These are phyloP conservation scores for Potorous gilbertii DNA, from an alignment of 2,797 vertebrate genomes.

Conservation along the genomic window DNA sequence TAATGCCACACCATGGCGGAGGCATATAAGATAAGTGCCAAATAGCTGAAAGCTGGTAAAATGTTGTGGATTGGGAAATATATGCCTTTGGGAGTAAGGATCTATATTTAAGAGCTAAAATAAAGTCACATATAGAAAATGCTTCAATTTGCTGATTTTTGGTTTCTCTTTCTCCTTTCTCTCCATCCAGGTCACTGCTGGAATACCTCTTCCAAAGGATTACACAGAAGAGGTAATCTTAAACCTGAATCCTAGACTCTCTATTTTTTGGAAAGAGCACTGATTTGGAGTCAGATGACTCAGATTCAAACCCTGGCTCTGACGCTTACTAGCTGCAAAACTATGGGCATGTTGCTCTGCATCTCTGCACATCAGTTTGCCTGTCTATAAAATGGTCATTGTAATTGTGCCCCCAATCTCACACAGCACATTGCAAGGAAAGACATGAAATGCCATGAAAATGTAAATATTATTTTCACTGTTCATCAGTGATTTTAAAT, in stretches of 20 bases:
- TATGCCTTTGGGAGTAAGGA: not conserved
- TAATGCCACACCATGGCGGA: not conserved
- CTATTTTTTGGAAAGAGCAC: slow-evolving; percentile 22
- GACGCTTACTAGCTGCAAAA: not conserved
- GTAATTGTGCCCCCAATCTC: not conserved
- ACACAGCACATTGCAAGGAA: not conserved
- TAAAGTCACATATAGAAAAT: not conserved
- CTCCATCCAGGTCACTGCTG: slow-evolving; percentile 92
- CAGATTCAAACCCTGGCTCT: not conserved
- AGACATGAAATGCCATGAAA: not conserved
- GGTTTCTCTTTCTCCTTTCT: slow-evolving; percentile 2
- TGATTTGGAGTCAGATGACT: not conserved
- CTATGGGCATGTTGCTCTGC: not conserved
- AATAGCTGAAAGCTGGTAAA: not conserved
- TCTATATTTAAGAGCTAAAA: slow-evolving; percentile 1
- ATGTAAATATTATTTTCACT: not conserved
- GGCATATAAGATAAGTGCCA: not conserved
- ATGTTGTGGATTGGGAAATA: not conserved
- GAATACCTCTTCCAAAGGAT: slow-evolving; percentile 94
- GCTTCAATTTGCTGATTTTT: slow-evolving; percentile 38
- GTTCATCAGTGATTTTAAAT: not conserved
- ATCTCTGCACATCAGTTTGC: not conserved
- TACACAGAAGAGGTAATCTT: slow-evolving; percentile 94
- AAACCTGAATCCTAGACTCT: not conserved
- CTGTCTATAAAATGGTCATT: not conserved